Base-by-base conservation (phyloP, 2,888 invertebrate genomes). In the Cataglyphis rosenhaueri region DNA sequence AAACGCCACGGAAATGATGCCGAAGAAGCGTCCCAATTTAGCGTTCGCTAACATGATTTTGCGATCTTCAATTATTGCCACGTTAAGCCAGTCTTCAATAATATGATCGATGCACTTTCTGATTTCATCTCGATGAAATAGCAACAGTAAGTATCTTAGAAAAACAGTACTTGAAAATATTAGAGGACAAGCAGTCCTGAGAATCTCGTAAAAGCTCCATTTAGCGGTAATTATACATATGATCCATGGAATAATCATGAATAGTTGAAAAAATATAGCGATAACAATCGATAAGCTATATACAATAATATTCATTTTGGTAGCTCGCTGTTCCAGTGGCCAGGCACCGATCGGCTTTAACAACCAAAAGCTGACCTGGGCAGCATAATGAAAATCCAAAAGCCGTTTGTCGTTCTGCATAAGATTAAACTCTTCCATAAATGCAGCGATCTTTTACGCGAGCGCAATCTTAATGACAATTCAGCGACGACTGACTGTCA, bases 111-210 rank as follows among this genome's bases (percentile, higher is more conserved):
- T 81, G 78, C 91, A 91, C 4, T 64, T 25, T 44, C 59, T 76
- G 55, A 91, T 87, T 6, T 85, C 61, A 6, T 79, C 48, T 6
- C 84, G 75, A 61, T 84, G 85, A 4, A 38, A 59, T 0, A 90
- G 74, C 18, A 91, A 81, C 32, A 87, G 86, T 10, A 44, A 61
- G 64, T 88, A 91, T 82, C 91, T 90, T n/a, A 65, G 75, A 2
- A 91, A 78, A 2, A 86, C 85, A 88, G 91, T 90, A 0, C 88
- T n/a, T 15, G 85, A 81, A 65, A 88, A 91, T 71, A 87, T 89
- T 21, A 88, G 61, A 0, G 91, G 91, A 10, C 89, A 90, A 52
- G 88, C 84, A 81, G 88, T 85, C 55, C 85, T 86, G 18, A 91
- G 57, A 25, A 74, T 41, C 15, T 59, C 68, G 21, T 74, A 44